A percentile compares a stretch with the other conserved stretches of the same genome.
These are phyloP conservation scores for Limenitis camilla DNA, from an alignment of 2,888 invertebrate species.

Conservation along the genomic window DNA sequence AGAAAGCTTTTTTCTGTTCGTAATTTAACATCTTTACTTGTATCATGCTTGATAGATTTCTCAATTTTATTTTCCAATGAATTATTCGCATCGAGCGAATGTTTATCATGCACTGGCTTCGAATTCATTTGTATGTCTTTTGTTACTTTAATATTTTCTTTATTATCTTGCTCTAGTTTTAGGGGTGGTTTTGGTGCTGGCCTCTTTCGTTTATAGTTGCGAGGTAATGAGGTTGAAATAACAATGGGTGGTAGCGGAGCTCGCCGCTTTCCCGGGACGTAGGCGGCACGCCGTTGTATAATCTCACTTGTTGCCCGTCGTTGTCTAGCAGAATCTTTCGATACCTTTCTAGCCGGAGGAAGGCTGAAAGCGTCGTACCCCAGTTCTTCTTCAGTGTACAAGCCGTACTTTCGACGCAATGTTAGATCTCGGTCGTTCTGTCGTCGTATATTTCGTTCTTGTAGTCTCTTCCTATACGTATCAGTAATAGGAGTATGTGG, in stretches of 20 bases:
- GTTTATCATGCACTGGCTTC: constrained; percentile 21
- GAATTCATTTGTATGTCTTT: constrained; percentile 35
- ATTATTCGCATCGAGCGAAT: constrained; percentile 25
- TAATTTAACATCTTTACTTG: constrained; percentile 42
- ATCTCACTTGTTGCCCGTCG: constrained; percentile 78
- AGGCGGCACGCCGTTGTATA: constrained; percentile 74
- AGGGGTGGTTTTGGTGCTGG: constrained; percentile 74
- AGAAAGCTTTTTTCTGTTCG: constrained; percentile 72
- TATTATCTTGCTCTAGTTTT: constrained; percentile 28
- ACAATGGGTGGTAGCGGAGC: constrained; percentile 81
- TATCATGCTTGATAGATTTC: constrained; percentile 45
- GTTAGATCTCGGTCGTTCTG: constrained; percentile 77
- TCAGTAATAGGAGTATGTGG: constrained; percentile 76
- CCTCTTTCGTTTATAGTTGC: constrained; percentile 54
- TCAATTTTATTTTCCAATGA: constrained; percentile 38
- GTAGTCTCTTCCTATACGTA: constrained; percentile 76
- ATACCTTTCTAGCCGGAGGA: constrained; percentile 38
- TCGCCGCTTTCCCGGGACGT: constrained; percentile 84
- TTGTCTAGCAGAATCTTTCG: constrained; percentile 37
- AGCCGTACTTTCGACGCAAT: constrained; percentile 78
- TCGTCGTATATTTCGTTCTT: constrained; percentile 73
- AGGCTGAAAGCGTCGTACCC: constrained; percentile 60
- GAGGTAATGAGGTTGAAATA: constrained; percentile 50
- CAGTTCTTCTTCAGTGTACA: constrained; percentile 41
- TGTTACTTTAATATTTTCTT: constrained; percentile 30